These are phyloP conservation scores for Stichodactyla mertensii DNA, from an alignment of 64 coral and sea anemone genomes.

Conservation along the genomic window DNA sequence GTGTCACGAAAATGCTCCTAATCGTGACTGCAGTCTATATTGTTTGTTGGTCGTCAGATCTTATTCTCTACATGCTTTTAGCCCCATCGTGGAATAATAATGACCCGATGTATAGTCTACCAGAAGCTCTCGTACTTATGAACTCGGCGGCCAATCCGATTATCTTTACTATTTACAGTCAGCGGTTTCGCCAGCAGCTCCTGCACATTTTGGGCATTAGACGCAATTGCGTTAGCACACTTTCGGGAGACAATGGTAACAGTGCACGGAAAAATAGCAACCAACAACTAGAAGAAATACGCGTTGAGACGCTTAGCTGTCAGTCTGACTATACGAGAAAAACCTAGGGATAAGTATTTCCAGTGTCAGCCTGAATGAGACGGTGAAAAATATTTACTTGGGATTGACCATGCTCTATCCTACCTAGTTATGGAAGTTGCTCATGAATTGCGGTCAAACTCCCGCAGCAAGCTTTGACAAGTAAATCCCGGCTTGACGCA, in stretches of 20 bases:
- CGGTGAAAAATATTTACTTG: no score
- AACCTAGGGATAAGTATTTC: not conserved
- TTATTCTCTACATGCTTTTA: slow-evolving; percentile 15
- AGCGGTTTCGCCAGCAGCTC: slow-evolving; percentile 18
- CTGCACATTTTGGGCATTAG: not conserved
- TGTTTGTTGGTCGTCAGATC: slow-evolving; percentile 21
- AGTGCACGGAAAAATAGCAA: not conserved
- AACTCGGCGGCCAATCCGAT: slow-evolving; percentile 17
- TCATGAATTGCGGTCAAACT: no score
- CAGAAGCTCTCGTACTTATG: slow-evolving; percentile 19
- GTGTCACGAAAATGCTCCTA: slow-evolving; percentile 26
- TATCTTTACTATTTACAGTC: slow-evolving; percentile 17
- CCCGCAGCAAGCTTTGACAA: no score
- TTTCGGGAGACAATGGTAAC: not conserved
- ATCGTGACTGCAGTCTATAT: slow-evolving; percentile 19
- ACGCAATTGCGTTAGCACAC: not conserved
- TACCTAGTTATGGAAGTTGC: no score
- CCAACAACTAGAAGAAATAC: not conserved
- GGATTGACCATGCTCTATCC: no score
- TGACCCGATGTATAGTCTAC: slow-evolving; percentile 4
- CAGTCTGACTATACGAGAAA: not conserved
- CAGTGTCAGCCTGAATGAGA: no score
- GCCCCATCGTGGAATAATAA: slow-evolving; percentile 11
- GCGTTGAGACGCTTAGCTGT: not conserved
- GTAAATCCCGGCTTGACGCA: no score